Percentiles rank a stretch among this genome's conserved stretches.
Evolutionary conservation across 2,113 vertebrate species (phyloP).

Genomic region (Caloenas nicobarica): DNA sequence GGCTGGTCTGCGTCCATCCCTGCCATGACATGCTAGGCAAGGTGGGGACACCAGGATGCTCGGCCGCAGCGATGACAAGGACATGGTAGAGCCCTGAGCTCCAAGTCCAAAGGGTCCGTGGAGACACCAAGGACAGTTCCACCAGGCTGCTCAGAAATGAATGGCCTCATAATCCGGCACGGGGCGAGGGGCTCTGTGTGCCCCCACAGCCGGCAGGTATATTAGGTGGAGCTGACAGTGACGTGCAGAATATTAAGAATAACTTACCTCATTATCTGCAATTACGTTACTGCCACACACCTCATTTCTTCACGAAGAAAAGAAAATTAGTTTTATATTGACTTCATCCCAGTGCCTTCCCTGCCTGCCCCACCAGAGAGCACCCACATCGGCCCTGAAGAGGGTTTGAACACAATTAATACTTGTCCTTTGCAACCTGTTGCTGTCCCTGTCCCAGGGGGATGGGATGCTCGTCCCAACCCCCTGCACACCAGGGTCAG

Average conservation of each 20-base stretch:
- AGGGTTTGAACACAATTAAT: not conserved
- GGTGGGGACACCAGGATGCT: not conserved
- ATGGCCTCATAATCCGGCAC: not conserved
- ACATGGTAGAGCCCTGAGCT: not conserved
- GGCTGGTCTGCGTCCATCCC: not conserved
- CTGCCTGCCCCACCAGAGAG: slow-evolving; percentile 45
- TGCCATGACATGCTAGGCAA: not conserved
- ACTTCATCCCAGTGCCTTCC: slow-evolving; percentile 79
- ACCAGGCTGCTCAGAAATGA: not conserved
- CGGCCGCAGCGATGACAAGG: accelerated
- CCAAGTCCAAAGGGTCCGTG: not conserved
- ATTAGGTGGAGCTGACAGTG: slow-evolving; percentile 68
- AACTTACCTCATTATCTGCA: slow-evolving; percentile 87
- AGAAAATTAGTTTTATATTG: slow-evolving; percentile 87
- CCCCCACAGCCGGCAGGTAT: slow-evolving; percentile 37
- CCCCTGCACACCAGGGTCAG: accelerated
- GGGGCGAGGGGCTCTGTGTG: not conserved
- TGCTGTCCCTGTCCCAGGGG: not conserved
- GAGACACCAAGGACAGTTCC: not conserved
- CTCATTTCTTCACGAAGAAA: slow-evolving; percentile 82
- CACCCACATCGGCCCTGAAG: not conserved
- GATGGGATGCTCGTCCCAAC: not conserved
- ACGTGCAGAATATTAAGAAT: slow-evolving; percentile 81
- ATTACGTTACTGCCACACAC: slow-evolving; percentile 84
- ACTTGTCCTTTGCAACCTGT: not conserved